phyloP scores from a whole-genome alignment of 23 tunicate genomes.

The Oikopleura albicans region DNA sequence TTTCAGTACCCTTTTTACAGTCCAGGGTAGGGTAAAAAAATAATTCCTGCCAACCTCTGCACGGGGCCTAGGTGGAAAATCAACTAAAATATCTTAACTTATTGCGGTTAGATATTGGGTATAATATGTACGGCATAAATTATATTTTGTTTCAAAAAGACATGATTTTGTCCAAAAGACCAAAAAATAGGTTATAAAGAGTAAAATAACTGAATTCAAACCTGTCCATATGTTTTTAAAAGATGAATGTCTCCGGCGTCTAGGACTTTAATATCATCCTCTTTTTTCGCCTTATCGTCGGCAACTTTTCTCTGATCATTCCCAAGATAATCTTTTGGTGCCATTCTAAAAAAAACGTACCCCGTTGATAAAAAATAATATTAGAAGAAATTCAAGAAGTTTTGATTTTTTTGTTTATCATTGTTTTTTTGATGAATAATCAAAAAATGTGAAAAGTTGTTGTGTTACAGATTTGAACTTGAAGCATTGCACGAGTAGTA shows the following conservation, averaged over 20 bases:
- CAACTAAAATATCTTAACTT: too few relatives aligned
- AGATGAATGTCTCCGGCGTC: conserved; percentile 97
- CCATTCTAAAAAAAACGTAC: conserved; percentile 32
- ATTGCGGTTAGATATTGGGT: too few relatives aligned
- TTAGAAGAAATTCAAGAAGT: neutral
- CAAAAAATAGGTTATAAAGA: neutral
- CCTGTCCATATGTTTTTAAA: conserved; percentile 94
- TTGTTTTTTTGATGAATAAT: neutral
- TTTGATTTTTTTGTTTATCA: too few relatives aligned
- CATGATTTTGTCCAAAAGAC: neutral
- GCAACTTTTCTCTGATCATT: conserved; percentile 61
- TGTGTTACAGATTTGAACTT: too few relatives aligned
- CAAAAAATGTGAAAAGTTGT: neutral
- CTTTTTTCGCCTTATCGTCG: conserved; percentile 56
- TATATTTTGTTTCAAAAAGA: neutral
- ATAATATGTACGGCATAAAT: too few relatives aligned
- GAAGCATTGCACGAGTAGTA: too few relatives aligned
- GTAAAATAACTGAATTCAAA: too few relatives aligned
- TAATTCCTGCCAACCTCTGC: too few relatives aligned
- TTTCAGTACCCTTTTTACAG: too few relatives aligned
- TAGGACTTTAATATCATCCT: conserved; percentile 69
- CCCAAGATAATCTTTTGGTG: conserved; percentile 52
- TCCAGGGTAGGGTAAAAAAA: too few relatives aligned
- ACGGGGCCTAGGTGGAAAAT: too few relatives aligned
- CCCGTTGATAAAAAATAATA: neutral